These are phyloP conservation scores for Zenarchopterus dispar DNA, from an alignment of 2,797 vertebrate species.

Conservation along the genomic window DNA sequence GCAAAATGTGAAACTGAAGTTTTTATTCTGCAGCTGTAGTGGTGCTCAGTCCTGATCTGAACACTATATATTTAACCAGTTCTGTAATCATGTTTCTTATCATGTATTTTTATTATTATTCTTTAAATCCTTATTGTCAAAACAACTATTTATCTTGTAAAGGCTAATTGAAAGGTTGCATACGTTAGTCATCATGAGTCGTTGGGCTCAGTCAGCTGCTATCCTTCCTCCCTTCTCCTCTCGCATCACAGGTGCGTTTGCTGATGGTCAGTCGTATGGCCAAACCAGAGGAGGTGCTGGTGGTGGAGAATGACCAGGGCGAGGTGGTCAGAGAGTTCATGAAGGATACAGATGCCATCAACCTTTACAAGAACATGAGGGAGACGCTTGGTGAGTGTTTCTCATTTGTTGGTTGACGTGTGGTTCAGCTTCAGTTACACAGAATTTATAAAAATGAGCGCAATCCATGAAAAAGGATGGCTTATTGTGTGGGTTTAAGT, in stretches of 20 bases:
- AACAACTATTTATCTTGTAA: too few relatives aligned
- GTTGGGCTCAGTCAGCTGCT: too few relatives aligned
- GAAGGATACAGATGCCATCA: slow-evolving; percentile 99
- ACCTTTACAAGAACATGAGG: slow-evolving; percentile 99
- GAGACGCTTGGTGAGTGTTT: slow-evolving; percentile 89
- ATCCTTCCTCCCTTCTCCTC: background rate
- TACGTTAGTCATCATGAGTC: background rate
- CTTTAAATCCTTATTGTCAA: too few relatives aligned
- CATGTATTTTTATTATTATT: too few relatives aligned
- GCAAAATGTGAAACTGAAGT: background rate
- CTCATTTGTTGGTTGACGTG: background rate
- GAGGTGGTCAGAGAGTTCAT: slow-evolving; percentile 98
- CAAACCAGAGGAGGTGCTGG: slow-evolving; percentile 96
- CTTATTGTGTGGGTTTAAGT: too few relatives aligned
- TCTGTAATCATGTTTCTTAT: too few relatives aligned
- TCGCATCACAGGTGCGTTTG: slow-evolving; percentile 85
- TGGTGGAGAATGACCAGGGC: slow-evolving; percentile 98
- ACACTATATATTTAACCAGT: too few relatives aligned
- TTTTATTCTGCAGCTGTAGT: background rate
- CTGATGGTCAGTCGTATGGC: slow-evolving; percentile 98
- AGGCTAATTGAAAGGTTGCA: too few relatives aligned
- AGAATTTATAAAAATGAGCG: background rate
- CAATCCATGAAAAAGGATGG: background rate
- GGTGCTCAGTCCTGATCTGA: background rate
- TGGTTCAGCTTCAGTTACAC: background rate